Evolutionary conservation across 2,113 vertebrate genomes (phyloP), one percentile per base, ranked within the genome.

Genomic region (Polypterus bichir): DNA sequence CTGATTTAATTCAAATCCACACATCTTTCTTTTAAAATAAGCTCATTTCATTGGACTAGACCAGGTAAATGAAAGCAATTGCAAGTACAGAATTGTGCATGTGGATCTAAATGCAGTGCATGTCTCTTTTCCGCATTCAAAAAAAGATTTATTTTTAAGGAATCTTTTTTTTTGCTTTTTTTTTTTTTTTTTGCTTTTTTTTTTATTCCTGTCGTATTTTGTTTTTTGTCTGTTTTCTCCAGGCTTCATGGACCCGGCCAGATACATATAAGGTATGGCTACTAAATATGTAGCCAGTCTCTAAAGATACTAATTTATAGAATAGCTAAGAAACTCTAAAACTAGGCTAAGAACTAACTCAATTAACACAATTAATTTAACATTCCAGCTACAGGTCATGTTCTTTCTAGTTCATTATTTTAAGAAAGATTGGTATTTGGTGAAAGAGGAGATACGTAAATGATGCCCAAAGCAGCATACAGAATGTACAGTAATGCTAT

Each of bases 201-300:
- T 78, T 80, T 58, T 71, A 65, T 77, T 72, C 79, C 78, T 82
- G 85, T 91, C 81, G 78, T 91, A 78, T 85, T 92, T 88, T 92
- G 79, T 85, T 86, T 88, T 82, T 91, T 94, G 88, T 97, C 83
- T 98, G 86, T 93, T 86, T 80, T 91, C 86, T 89, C 79, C 92
- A 98, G 96, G 93, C 93, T 80, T 97, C 96, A 71, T 98, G 96
- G 96, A 98, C 93, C 88, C 91, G 96, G 78, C 92, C 92, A 70
- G 92, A 97, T 85, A 92, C 93, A 70, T 91, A 97, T 89, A 94
- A 98, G 96, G 96, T 98, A 98, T 87, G 81, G 87, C 86, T 83
- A 77, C 81, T 79, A 85, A 81, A 81, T 52, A 71, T 63, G 78
- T 93, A 92, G 88, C 82, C 84, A 77, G 74, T 64, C 59, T 75